phyloP scores from a whole-genome alignment of 2,113 vertebrate genomes.

The Oophaga pumilio region DNA sequence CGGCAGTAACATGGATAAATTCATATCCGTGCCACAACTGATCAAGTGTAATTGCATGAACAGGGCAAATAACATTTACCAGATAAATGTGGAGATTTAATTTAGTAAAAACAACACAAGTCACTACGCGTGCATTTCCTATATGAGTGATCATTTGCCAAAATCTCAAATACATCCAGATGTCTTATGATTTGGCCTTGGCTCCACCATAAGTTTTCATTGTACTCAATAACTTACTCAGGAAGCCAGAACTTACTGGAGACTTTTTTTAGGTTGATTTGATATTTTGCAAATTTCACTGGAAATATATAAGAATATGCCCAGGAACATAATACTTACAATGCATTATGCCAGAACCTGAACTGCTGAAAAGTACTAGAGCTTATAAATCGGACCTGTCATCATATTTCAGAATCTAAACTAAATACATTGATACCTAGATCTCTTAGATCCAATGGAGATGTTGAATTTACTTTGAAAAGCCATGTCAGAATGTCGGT shows the following conservation, averaged over 20 bases:
- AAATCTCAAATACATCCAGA: slow-evolving; percentile 34
- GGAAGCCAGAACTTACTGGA: neutral
- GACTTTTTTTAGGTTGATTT: neutral
- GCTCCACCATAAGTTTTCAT: slow-evolving; percentile 31
- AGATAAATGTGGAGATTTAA: slow-evolving; percentile 33
- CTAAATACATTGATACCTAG: too few relatives aligned
- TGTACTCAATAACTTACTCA: slow-evolving; percentile 24
- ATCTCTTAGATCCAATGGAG: too few relatives aligned
- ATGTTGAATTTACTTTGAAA: too few relatives aligned
- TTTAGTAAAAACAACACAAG: slow-evolving; percentile 26
- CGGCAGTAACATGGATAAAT: slow-evolving; percentile 9
- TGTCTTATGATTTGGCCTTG: slow-evolving; percentile 45
- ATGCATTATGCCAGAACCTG: neutral
- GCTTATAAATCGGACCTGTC: too few relatives aligned
- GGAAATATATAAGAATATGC: neutral
- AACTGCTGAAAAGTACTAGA: neutral
- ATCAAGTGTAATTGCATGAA: slow-evolving; percentile 18
- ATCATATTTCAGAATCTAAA: too few relatives aligned
- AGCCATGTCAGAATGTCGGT: too few relatives aligned
- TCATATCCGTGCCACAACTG: neutral
- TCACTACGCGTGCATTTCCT: neutral
- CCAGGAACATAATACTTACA: neutral
- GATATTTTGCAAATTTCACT: neutral
- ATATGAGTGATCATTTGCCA: slow-evolving; percentile 42
- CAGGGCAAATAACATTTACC: neutral